phyloP scores from a whole-genome alignment of 2,797 vertebrate species.

The Hippopotamyrus pictus region DNA sequence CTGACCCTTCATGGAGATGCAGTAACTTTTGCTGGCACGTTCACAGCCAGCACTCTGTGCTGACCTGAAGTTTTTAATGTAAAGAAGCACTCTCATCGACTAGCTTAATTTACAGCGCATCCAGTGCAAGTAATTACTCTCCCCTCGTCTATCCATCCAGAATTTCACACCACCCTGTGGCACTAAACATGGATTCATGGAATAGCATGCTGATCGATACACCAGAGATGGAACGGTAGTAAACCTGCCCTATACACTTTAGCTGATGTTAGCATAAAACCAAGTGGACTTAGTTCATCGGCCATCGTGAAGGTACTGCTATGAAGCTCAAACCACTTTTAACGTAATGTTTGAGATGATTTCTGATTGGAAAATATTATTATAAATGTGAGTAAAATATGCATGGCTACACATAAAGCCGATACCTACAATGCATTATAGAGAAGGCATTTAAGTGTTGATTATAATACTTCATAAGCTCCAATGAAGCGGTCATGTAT shows the following conservation, averaged over 20 bases:
- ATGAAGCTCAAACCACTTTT: neutral
- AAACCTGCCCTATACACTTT: neutral
- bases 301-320: neutral
- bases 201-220: neutral
- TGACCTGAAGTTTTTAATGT: neutral
- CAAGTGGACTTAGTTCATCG: conserved; percentile 1
- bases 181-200: conserved; percentile 3
- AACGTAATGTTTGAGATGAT: neutral
- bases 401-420: neutral
- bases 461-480: neutral
- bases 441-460: neutral
- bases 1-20: neutral
- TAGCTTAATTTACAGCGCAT: neutral
- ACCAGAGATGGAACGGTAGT: neutral
- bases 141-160: neutral
- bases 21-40: neutral
- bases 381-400: neutral
- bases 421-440: neutral
- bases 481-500: neutral
- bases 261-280: conserved; percentile 21
- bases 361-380: neutral
- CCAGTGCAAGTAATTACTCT: neutral
- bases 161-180: neutral
- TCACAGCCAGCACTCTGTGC: neutral
- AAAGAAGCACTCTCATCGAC: neutral